These are phyloP conservation scores for Suillia variegata DNA, from an alignment of 2,888 invertebrate genomes.

Conservation along the genomic window DNA sequence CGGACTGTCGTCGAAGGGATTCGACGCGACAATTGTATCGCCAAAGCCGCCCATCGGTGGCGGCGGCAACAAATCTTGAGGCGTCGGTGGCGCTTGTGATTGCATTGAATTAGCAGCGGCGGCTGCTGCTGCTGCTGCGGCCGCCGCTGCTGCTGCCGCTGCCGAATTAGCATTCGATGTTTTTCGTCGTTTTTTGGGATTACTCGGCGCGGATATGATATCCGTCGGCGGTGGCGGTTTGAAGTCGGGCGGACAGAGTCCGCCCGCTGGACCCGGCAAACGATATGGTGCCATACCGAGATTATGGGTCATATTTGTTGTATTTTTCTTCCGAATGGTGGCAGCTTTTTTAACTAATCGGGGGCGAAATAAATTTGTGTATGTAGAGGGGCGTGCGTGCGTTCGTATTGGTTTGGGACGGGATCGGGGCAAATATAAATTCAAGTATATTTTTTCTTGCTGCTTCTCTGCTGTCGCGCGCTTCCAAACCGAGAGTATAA, in stretches of 20 bases:
- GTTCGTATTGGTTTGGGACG: too few relatives aligned
- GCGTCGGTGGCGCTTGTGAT: constrained; percentile 73
- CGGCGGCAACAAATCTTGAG: constrained; percentile 76
- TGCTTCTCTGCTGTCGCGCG: too few relatives aligned
- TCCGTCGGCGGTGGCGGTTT: constrained; percentile 72
- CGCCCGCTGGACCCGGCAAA: constrained; percentile 69
- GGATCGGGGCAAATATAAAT: too few relatives aligned
- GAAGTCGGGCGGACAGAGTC: constrained; percentile 74
- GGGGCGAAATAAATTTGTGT: constrained; percentile 39
- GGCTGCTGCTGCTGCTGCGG: constrained; percentile 56
- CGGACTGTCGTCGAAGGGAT: constrained; percentile 89
- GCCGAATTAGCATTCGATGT: constrained; percentile 70
- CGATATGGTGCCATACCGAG: constrained; percentile 82
- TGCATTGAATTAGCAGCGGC: constrained; percentile 64
- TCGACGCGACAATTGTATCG: constrained; percentile 91
- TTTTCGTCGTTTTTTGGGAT: constrained; percentile 86
- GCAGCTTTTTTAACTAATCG: constrained; percentile 51
- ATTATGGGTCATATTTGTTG: constrained; percentile 75
- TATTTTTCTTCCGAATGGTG: constrained; percentile 60
- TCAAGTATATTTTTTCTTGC: not conserved
- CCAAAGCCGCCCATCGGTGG: constrained; percentile 87
- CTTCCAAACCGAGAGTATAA: too few relatives aligned
- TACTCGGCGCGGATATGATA: constrained; percentile 77
- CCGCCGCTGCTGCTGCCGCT: constrained; percentile 64
- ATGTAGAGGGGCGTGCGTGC: too few relatives aligned